phyloP scores from a whole-genome alignment of 2,888 invertebrate genomes.

The Morinoia aosen region DNA sequence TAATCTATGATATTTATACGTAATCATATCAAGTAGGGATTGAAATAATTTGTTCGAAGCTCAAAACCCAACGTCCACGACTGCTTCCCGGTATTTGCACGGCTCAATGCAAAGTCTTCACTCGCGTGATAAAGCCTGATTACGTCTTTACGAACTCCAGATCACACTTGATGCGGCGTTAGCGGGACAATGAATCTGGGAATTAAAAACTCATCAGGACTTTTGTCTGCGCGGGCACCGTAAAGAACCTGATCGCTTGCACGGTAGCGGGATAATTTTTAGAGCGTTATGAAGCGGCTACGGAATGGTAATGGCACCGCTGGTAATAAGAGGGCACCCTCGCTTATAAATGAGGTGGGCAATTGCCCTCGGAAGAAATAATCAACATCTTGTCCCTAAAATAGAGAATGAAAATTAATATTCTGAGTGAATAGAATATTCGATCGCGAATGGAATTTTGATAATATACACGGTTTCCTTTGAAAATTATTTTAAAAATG shows the following conservation, averaged over 20 bases:
- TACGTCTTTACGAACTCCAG: neutral
- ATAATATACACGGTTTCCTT: neutral
- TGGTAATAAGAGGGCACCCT: neutral
- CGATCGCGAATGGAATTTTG: neutral
- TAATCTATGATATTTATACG: too few relatives aligned
- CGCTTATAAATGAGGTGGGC: neutral
- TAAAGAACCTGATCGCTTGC: neutral
- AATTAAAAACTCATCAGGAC: neutral
- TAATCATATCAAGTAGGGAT: neutral
- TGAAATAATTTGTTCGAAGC: neutral
- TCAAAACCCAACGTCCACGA: neutral
- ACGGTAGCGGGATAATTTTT: neutral
- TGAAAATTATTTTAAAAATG: too few relatives aligned
- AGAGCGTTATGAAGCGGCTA: neutral
- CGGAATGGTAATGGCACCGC: neutral
- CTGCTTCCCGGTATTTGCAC: neutral
- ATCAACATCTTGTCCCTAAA: neutral
- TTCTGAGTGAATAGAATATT: neutral
- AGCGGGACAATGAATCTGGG: constrained; percentile 1
- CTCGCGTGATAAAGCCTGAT: neutral
- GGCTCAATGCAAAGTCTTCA: neutral
- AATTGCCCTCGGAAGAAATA: neutral
- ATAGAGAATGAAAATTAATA: neutral
- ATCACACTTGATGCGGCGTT: neutral
- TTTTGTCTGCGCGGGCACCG: neutral